These are phyloP conservation scores for Homalodisca vitripennis DNA, from an alignment of 1,140 invertebrate species.

Conservation along the genomic window DNA sequence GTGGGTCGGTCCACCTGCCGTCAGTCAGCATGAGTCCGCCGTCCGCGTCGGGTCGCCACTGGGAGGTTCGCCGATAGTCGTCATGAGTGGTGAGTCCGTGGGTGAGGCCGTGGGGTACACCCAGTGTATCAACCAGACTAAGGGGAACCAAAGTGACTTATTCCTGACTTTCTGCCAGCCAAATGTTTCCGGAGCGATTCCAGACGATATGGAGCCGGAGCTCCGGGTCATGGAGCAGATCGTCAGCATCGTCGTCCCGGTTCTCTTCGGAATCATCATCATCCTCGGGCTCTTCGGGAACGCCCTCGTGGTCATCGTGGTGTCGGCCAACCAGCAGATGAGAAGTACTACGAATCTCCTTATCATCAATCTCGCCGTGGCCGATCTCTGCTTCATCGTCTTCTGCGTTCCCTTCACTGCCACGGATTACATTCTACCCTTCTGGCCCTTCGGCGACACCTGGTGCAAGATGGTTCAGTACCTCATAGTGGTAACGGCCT, in stretches of 20 bases:
- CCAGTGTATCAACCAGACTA: constrained; percentile 34
- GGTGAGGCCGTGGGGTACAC: constrained; percentile 28
- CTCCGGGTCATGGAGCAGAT: constrained; percentile 54
- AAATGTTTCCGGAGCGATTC: constrained; percentile 1
- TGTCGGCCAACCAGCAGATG: constrained; percentile 86
- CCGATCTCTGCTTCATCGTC: constrained; percentile 91
- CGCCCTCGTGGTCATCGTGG: constrained; percentile 70
- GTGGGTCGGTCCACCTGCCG: not conserved
- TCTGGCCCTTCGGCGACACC: constrained; percentile 88
- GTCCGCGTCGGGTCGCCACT: not conserved
- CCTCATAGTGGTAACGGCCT: constrained; percentile 84
- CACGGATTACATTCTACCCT: constrained; percentile 79
- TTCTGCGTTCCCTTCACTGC: constrained; percentile 96
- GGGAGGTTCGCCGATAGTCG: not conserved
- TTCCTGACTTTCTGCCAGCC: constrained; percentile 28
- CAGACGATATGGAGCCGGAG: constrained; percentile 39
- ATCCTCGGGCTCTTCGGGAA: constrained; percentile 88
- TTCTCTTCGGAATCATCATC: constrained; percentile 85
- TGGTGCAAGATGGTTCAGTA: constrained; percentile 91
- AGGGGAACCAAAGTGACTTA: constrained; percentile 27
- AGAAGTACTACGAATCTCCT: constrained; percentile 90
- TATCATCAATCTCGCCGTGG: constrained; percentile 84
- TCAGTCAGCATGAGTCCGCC: not conserved
- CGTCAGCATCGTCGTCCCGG: constrained; percentile 73
- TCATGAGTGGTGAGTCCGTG: not conserved